Evolutionary conservation across 1,140 invertebrate species (phyloP).

Genomic region (Portunus trituberculatus): DNA sequence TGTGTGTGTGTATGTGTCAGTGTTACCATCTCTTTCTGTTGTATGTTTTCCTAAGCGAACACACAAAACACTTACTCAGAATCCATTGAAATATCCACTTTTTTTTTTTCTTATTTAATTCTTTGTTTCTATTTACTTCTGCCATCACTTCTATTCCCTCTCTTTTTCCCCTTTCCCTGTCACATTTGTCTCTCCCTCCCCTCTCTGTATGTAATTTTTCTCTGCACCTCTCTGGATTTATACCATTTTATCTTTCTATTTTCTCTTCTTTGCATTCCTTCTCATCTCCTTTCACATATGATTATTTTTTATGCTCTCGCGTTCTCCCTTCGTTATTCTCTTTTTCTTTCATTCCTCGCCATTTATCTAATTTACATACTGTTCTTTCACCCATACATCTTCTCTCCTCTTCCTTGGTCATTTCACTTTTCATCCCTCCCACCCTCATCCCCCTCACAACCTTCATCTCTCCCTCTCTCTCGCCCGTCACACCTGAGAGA

Average conservation of each 20-base stretch:
- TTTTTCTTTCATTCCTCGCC: neutral
- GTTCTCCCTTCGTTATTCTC: neutral
- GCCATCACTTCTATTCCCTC: neutral
- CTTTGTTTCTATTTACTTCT: neutral
- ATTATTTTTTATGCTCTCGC: neutral
- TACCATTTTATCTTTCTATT: neutral
- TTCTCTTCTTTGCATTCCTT: neutral
- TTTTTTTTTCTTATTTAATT: neutral
- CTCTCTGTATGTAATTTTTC: neutral
- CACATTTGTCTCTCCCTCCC: constrained; percentile 10
- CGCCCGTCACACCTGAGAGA: neutral
- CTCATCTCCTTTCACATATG: neutral
- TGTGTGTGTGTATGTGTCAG: too few species aligned
- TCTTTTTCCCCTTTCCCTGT: neutral
- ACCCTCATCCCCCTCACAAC: neutral
- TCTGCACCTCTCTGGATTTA: neutral
- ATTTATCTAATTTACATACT: neutral
- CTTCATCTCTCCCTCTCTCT: neutral
- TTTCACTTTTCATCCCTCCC: neutral
- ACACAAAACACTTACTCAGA: too few species aligned
- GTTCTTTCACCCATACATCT: neutral
- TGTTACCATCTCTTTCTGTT: too few species aligned
- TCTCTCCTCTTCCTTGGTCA: neutral
- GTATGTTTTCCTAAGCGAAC: too few species aligned
- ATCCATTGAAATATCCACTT: neutral